A percentile compares a stretch with the other conserved stretches of the same genome.
Conservation (phyloP, 2,113 vertebrate species). For the Thalassarche chlororhynchos region DNA sequence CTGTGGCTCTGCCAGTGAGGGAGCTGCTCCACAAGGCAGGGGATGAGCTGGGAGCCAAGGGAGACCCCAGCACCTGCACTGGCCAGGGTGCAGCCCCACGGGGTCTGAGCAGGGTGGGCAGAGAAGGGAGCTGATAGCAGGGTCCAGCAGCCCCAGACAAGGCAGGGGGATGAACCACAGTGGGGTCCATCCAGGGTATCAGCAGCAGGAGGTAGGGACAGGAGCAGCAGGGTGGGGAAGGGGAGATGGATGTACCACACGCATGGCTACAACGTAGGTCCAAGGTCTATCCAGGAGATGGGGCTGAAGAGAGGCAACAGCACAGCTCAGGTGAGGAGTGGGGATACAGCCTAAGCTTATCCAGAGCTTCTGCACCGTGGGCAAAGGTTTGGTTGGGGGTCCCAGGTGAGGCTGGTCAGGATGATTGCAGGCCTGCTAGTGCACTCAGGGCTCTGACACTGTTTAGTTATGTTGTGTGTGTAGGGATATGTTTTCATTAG, state of each 20-base stretch:
- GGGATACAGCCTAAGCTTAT: neutral
- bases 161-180: neutral
- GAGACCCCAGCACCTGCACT: neutral
- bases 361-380: neutral
- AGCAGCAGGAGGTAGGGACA: neutral
- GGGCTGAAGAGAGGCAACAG: neutral
- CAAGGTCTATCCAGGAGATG: neutral
- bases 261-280: fast-evolving
- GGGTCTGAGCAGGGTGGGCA: too few species aligned
- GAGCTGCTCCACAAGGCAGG: neutral
- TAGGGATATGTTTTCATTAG: neutral
- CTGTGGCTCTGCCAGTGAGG: neutral
- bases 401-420: neutral
- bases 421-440: neutral
- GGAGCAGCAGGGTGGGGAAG: neutral
- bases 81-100: neutral
- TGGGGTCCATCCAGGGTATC: too few species aligned
- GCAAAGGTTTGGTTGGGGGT: neutral
- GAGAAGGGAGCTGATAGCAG: neutral
- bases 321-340: neutral
- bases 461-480: neutral
- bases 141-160: neutral
- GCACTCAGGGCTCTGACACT: neutral
- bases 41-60: neutral
- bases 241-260: neutral